Base-by-base conservation (phyloP, 1,140 invertebrate genomes). In the Calliopsis andreniformis region DNA sequence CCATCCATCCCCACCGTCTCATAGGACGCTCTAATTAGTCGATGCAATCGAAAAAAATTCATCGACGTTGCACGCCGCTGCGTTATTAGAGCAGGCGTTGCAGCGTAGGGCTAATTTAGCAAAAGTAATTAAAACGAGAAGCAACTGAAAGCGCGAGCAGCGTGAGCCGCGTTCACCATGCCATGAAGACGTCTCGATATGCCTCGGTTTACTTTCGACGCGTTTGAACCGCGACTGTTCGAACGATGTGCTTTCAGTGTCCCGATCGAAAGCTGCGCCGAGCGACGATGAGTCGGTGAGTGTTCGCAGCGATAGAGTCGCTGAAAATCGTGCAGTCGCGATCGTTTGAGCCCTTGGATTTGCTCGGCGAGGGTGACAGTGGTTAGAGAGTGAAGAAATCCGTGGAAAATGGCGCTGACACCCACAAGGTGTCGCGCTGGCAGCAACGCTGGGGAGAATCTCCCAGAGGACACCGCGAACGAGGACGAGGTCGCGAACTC, bases 401-500 rank as follows among this genome's bases (percentile, higher is more conserved):
- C 28, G 23, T 25, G 62, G 67, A 80, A 78, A 80, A 89, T 89
- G 88, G 85, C 87, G 32, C 79, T 87, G 72, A 83, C 82, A 42
- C 61, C 82, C 45, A 47, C 39, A 0, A 80, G 85, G 18, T 81
- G 82, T 62, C 86, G 83, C 23, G 80, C 61, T n/a, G 80, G 59
- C 28, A 75, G 72, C 45, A 68, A 28, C 20, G 42, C 35, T 39
- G 35, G 49, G 25, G 78, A 81, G 63, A 76, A 76, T 45, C 59
- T 85, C 4, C 69, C 78, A 55, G 77, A 80, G 51, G 83, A 76
- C n/a, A 16, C 82, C 59, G 56, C 66, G 63, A 76, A 80, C 62
- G 81, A 69, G 80, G 84, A 87, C 62, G 86, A 85, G 62, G 71
- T 62, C 53, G 79, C 78, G 10, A 80, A 80, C 53, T 70, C 23